These are phyloP conservation scores for Synergus laeviventris DNA, from an alignment of 2,888 invertebrate genomes.

Conservation along the genomic window DNA sequence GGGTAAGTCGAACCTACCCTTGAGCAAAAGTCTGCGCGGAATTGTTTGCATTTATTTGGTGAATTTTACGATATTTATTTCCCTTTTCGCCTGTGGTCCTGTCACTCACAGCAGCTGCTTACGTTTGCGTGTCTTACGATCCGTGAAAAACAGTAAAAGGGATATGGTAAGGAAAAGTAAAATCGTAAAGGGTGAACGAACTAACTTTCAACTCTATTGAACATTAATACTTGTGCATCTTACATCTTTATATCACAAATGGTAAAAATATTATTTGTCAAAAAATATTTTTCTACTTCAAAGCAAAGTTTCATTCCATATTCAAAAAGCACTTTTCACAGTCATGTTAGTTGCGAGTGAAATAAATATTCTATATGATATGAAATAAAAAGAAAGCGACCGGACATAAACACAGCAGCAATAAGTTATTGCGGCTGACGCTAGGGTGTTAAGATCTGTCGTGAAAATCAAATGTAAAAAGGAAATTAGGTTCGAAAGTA, in stretches of 20 bases:
- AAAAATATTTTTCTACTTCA: too few species aligned
- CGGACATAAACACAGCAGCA: conserved; percentile 55
- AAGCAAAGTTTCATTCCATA: too few species aligned
- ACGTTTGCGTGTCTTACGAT: conserved; percentile 52
- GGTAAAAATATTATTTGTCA: too few species aligned
- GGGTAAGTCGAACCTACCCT: conserved; percentile 46
- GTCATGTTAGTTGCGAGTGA: too few species aligned
- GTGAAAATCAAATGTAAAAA: conserved; percentile 73
- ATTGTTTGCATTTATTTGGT: conserved; percentile 72
- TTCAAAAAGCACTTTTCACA: too few species aligned
- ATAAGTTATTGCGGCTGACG: conserved; percentile 64
- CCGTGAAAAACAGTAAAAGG: conserved; percentile 40
- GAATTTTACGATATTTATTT: conserved; percentile 73
- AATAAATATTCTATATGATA: conserved; percentile 73
- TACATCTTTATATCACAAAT: not conserved
- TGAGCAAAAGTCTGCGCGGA: conserved; percentile 60
- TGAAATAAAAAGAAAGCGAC: conserved; percentile 64
- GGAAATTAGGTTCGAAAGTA: conserved; percentile 73
- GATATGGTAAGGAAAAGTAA: conserved; percentile 7
- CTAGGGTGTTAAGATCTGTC: conserved; percentile 65
- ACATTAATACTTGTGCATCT: not conserved
- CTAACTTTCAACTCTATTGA: conserved; percentile 19
- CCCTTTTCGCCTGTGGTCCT: conserved; percentile 51
- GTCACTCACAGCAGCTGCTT: conserved; percentile 54
- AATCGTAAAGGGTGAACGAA: conserved; percentile 9